Percentiles rank a stretch among this genome's conserved stretches.
These are phyloP conservation scores for Proisotoma minuta DNA, from an alignment of 2,888 invertebrate genomes.

Conservation along the genomic window DNA sequence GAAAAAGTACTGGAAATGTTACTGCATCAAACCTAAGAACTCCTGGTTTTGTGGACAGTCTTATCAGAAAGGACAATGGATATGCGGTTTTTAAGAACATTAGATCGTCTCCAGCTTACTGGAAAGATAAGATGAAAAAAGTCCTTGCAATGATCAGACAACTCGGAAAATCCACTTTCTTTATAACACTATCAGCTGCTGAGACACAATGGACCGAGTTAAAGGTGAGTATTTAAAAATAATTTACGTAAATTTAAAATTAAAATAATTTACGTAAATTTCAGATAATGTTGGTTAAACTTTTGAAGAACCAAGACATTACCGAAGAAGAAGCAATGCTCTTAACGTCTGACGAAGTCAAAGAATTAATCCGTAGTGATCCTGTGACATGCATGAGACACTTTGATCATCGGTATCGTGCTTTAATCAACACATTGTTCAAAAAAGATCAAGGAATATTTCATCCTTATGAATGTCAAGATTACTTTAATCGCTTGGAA, in stretches of 20 bases:
- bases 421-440: not conserved
- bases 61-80: conserved; percentile 11
- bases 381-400: conserved; percentile 23
- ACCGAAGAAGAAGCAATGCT: conserved; percentile 1
- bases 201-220: conserved; percentile 22
- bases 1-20: conserved; percentile 8
- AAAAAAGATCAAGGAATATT: conserved; percentile 6
- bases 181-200: conserved; percentile 21
- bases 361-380: conserved; percentile 15
- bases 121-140: conserved; percentile 18
- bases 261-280: conserved; percentile 4
- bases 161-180: conserved; percentile 21
- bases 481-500: conserved; percentile 20
- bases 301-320: conserved; percentile 1
- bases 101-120: conserved; percentile 17
- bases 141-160: conserved; percentile 25
- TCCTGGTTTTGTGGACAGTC: conserved; percentile 7
- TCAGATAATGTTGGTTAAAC: not conserved
- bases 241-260: too few relatives aligned
- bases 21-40: not conserved
- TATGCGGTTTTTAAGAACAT: conserved; percentile 12
- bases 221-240: too few relatives aligned
- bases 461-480: not conserved
- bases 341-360: not conserved
- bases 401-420: conserved; percentile 15